These are phyloP conservation scores for Gasteruption jaculator DNA, from an alignment of 2,888 invertebrate genomes.

Conservation along the genomic window DNA sequence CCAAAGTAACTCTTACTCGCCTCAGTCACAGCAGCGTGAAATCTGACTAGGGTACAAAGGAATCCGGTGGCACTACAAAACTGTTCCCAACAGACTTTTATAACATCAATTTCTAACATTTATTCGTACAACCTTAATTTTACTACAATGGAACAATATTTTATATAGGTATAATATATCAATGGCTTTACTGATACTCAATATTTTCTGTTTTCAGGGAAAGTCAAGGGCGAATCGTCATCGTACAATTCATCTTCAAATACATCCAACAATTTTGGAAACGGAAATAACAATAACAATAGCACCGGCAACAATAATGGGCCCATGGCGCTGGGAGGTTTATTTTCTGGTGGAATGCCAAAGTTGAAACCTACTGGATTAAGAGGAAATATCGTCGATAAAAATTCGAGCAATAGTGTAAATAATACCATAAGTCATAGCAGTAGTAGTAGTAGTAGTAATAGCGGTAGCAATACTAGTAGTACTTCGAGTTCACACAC, in stretches of 20 bases:
- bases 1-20: no score
- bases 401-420: constrained; percentile 27
- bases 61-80: no score
- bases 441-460: constrained; percentile 18
- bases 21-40: no score
- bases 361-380: constrained; percentile 69
- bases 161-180: no score
- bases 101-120: no score
- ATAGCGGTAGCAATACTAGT: constrained; percentile 22
- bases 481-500: no score
- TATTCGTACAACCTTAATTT: no score
- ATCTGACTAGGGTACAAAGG: no score
- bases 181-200: no score
- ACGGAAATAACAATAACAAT: constrained; percentile 22
- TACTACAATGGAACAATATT: no score
- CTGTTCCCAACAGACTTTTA: no score
- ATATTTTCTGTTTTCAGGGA: constrained; percentile 34
- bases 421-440: constrained; percentile 26
- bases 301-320: constrained; percentile 36
- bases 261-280: constrained; percentile 25
- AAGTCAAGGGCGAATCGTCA: constrained; percentile 41
- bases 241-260: constrained; percentile 40
- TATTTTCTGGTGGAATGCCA: constrained; percentile 81
- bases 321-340: constrained; percentile 60
- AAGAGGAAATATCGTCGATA: constrained; percentile 37